A percentile compares a stretch with the other conserved stretches of the same genome.
These are phyloP conservation scores for Solenopsis invicta DNA, from an alignment of 1,140 invertebrate species.

Conservation along the genomic window DNA sequence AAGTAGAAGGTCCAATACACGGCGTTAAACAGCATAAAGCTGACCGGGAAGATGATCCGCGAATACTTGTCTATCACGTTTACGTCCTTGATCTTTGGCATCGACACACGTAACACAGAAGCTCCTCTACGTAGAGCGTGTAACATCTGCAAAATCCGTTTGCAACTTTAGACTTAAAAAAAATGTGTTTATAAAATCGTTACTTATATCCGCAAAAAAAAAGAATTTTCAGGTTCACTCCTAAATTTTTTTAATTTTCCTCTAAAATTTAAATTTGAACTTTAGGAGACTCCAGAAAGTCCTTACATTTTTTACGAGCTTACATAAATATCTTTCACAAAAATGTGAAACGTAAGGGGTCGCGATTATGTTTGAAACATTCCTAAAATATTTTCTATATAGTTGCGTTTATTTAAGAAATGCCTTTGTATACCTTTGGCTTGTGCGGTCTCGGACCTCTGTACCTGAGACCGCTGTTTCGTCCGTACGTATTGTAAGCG, in stretches of 20 bases:
- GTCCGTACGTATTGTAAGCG: constrained; percentile 86
- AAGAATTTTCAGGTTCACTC: too few species aligned
- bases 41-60: constrained; percentile 96
- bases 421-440: constrained; percentile 84
- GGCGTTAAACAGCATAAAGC: constrained; percentile 97
- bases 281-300: not conserved
- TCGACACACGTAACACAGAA: constrained; percentile 92
- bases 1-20: constrained; percentile 98
- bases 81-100: constrained; percentile 98
- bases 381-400: not conserved
- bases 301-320: not conserved
- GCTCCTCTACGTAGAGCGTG: constrained; percentile 93
- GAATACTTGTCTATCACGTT: constrained; percentile 99
- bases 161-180: not conserved
- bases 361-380: not conserved
- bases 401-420: not conserved
- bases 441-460: constrained; percentile 86
- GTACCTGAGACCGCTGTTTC: constrained; percentile 88
- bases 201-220: too few species aligned
- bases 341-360: not conserved
- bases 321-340: not conserved
- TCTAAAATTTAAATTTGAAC: too few species aligned
- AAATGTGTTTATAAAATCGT: not conserved
- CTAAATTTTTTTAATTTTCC: too few species aligned
- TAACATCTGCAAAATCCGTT: constrained; percentile 87